Percentiles rank a stretch among this genome's conserved stretches.
phyloP scores from a whole-genome alignment of 92 coral and sea anemone genomes.

The Muricea muricata region DNA sequence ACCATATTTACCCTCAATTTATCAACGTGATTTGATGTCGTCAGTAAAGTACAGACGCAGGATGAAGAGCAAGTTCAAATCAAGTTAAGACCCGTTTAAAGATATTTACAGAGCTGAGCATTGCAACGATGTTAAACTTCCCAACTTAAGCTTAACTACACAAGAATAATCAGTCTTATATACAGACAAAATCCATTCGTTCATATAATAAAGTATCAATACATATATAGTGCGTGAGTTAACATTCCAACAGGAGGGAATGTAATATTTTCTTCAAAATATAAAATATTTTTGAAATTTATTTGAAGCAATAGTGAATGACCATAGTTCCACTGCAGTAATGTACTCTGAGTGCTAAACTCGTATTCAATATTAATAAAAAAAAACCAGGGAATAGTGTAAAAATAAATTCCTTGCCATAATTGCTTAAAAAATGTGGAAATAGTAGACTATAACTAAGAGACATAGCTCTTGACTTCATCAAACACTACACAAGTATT shows the following conservation, averaged over 20 bases:
- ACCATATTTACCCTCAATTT: too few species aligned
- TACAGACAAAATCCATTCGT: too few species aligned
- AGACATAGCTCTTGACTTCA: not conserved
- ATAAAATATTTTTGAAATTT: not conserved
- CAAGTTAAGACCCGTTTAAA: slow-evolving; percentile 1
- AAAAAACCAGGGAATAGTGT: not conserved
- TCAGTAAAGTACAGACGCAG: too few species aligned
- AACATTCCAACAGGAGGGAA: too few species aligned
- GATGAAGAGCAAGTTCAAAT: not conserved
- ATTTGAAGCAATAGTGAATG: not conserved
- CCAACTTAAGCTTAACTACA: not conserved
- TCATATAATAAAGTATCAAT: too few species aligned
- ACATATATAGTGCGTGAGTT: too few species aligned
- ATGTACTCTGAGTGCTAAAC: not conserved
- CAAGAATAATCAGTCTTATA: not conserved
- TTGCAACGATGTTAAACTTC: not conserved
- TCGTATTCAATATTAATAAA: not conserved
- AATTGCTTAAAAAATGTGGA: not conserved
- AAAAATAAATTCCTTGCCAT: too few species aligned
- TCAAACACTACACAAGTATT: too few species aligned
- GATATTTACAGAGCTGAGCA: not conserved
- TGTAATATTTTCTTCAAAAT: too few species aligned
- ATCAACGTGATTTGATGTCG: too few species aligned
- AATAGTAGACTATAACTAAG: not conserved
- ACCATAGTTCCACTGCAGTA: too few species aligned